Evolutionary conservation across 1,140 invertebrate genomes (phyloP).

Genomic region (Conopomorpha cramerella): DNA sequence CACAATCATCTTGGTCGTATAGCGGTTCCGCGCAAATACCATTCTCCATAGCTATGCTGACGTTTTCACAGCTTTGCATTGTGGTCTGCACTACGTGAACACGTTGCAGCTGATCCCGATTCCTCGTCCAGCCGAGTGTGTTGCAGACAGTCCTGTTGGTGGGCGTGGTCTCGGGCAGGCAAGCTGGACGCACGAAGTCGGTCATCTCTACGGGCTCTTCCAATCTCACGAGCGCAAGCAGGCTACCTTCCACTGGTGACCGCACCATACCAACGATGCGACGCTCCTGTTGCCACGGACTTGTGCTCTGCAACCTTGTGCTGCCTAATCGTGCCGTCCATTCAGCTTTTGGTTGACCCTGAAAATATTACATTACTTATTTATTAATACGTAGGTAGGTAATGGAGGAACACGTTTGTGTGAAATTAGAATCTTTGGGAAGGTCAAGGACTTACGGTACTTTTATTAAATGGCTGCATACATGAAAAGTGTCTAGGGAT

Average conservation of each 20-base stretch:
- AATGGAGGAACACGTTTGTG: too few species aligned
- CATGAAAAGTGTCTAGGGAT: too few species aligned
- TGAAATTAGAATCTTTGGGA: too few species aligned
- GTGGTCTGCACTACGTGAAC: slow-evolving; percentile 73
- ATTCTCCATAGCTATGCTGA: slow-evolving; percentile 80
- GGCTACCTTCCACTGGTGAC: slow-evolving; percentile 86
- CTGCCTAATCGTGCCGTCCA: slow-evolving; percentile 81
- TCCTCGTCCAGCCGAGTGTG: slow-evolving; percentile 81
- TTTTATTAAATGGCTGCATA: too few species aligned
- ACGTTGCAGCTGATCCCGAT: slow-evolving; percentile 77
- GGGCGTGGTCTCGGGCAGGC: slow-evolving; percentile 65
- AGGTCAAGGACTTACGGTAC: too few species aligned
- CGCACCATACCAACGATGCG: slow-evolving; percentile 87
- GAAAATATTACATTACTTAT: slow-evolving; percentile 11
- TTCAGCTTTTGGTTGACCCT: slow-evolving; percentile 81
- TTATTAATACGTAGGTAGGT: too few species aligned
- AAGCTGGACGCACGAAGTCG: slow-evolving; percentile 83
- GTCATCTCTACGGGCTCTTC: slow-evolving; percentile 76
- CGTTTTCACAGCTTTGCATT: slow-evolving; percentile 82
- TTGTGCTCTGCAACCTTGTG: slow-evolving; percentile 73
- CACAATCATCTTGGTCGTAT: slow-evolving; percentile 78
- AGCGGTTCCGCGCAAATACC: slow-evolving; percentile 82
- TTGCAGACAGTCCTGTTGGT: slow-evolving; percentile 67
- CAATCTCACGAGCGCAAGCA: slow-evolving; percentile 79
- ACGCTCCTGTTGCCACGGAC: slow-evolving; percentile 87